A percentile compares a stretch with the other conserved stretches of the same genome.
Evolutionary conservation across 2,888 invertebrate species (phyloP).

Genomic region (Synergus japonicus): DNA sequence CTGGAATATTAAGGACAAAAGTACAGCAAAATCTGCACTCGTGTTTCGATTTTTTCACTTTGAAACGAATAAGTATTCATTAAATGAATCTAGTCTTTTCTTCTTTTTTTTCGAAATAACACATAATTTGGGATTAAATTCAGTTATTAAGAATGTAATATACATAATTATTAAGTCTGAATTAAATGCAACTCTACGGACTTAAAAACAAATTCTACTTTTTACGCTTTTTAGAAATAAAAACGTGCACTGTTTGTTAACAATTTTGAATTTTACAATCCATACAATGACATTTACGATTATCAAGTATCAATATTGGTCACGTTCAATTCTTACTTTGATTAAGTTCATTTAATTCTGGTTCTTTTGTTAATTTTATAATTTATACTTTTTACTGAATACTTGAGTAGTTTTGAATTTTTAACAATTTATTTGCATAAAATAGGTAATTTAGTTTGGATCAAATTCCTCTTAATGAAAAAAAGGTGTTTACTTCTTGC

Average conservation of each 20-base stretch:
- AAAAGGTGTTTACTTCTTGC: slow-evolving; percentile 68
- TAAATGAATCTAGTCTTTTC: background rate
- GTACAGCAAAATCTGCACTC: background rate
- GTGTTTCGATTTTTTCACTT: background rate
- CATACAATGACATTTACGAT: background rate
- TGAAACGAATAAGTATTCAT: background rate
- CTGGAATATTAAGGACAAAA: background rate
- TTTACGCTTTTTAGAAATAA: background rate
- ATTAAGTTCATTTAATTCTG: background rate
- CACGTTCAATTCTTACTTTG: background rate
- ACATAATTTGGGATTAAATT: background rate
- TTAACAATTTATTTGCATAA: background rate
- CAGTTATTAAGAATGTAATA: background rate
- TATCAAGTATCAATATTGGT: background rate
- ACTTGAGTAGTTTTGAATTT: background rate
- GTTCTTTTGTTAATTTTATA: background rate
- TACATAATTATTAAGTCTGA: background rate
- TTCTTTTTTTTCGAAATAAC: background rate
- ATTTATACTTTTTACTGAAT: background rate
- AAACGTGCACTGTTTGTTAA: background rate
- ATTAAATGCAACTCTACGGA: background rate
- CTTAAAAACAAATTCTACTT: background rate
- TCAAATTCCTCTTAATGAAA: background rate
- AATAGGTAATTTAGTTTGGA: background rate
- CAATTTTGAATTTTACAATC: background rate